Percentiles rank a stretch among this genome's conserved stretches.
Conservation (phyloP, 2,113 vertebrate species). For the Eleginops maclovinus region DNA sequence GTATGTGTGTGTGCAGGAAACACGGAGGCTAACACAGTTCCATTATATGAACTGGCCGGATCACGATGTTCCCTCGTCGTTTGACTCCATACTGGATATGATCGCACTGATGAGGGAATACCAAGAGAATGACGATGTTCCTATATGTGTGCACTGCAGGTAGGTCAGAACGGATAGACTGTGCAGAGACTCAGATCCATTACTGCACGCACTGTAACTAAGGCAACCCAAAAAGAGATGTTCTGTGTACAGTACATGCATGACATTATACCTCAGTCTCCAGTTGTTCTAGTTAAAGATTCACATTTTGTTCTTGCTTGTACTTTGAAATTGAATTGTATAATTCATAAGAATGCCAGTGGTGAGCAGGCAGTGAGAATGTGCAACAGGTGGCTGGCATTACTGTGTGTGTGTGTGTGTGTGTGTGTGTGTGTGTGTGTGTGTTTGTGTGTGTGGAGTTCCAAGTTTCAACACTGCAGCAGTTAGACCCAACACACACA, state of each 20-base stretch:
- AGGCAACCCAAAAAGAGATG: neutral
- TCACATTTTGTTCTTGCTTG: neutral
- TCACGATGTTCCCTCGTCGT: conserved; percentile 97
- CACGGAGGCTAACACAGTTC: conserved; percentile 93
- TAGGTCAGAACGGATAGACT: conserved; percentile 11
- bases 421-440: conserved; percentile 22
- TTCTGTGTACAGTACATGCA: neutral
- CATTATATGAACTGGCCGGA: conserved; percentile 99
- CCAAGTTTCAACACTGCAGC: conserved; percentile 20
- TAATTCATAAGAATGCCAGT: neutral
- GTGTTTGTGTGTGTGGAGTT: conserved; percentile 16
- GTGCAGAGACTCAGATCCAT: neutral
- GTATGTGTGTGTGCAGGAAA: conserved; percentile 83
- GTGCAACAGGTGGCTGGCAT: conserved; percentile 10
- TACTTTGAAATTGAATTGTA: neutral
- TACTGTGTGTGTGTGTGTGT: conserved; percentile 11
- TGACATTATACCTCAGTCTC: neutral
- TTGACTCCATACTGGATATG: conserved; percentile 99
- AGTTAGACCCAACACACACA: neutral
- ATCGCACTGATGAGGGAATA: conserved; percentile 97
- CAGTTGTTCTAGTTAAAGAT: neutral
- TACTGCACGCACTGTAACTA: neutral
- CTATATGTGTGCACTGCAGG: conserved; percentile 98
- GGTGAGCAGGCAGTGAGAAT: conserved; percentile 14
- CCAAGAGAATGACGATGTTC: conserved; percentile 95